Evolutionary conservation across 2,797 vertebrate species (phyloP).

Genomic region (Tokudaia muenninki): DNA sequence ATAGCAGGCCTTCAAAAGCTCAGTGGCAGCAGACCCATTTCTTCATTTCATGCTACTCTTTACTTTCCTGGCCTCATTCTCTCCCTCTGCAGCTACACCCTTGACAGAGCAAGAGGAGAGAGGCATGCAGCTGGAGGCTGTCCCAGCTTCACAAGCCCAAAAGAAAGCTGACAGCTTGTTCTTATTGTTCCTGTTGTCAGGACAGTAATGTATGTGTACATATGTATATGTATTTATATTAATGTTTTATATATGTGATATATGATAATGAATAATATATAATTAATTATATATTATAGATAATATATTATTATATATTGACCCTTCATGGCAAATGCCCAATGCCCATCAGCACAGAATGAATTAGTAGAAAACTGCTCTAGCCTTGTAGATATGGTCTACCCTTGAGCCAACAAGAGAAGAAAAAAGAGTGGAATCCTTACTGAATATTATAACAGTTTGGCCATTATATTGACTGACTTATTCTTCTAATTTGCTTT

Average conservation of each 20-base stretch:
- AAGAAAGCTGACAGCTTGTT: slow-evolving; percentile 29
- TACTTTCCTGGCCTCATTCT: slow-evolving; percentile 54
- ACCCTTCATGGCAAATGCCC: neutral
- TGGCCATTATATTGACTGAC: slow-evolving; percentile 10
- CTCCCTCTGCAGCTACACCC: slow-evolving; percentile 21
- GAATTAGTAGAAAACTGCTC: neutral
- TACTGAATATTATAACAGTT: slow-evolving; percentile 36
- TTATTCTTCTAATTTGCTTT: slow-evolving; percentile 9
- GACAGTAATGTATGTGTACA: neutral
- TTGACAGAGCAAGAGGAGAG: neutral
- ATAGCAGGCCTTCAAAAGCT: neutral
- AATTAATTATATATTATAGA: neutral
- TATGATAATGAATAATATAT: neutral
- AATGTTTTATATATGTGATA: neutral
- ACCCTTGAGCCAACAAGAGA: neutral
- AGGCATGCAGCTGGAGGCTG: neutral
- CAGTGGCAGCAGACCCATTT: neutral
- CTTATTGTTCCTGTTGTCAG: neutral
- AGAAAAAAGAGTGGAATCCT: neutral
- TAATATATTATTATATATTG: neutral
- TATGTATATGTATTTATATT: neutral
- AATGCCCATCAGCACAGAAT: neutral
- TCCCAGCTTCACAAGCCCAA: neutral
- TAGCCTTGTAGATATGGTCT: neutral
- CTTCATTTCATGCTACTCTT: slow-evolving; percentile 46